These are phyloP conservation scores for Oscheius sp. DNA, from an alignment of 2,888 invertebrate genomes.

Conservation along the genomic window DNA sequence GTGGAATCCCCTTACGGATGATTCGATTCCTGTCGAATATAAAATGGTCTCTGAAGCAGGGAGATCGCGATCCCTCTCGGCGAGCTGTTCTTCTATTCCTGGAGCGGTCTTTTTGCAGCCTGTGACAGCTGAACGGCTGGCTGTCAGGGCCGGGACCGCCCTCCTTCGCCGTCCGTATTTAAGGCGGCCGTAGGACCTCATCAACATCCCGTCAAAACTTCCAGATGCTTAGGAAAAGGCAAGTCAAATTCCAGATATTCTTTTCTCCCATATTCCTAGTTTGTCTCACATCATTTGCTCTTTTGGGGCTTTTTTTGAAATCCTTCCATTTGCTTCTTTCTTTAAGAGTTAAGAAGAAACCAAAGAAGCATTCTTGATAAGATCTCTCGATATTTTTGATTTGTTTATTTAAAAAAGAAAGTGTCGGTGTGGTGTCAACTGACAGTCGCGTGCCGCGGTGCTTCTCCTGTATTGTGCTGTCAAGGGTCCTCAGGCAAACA, in stretches of 20 bases:
- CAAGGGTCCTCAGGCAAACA: background rate
- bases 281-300: background rate
- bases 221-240: constrained; percentile 23
- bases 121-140: constrained; percentile 27
- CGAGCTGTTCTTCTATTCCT: constrained; percentile 17
- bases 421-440: background rate
- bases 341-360: too few species aligned
- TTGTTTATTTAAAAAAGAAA: background rate
- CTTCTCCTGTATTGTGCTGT: constrained; percentile 18
- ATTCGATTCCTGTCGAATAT: too few species aligned
- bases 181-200: background rate
- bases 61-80: background rate
- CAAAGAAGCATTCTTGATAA: background rate
- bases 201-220: background rate
- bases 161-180: constrained; percentile 20
- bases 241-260: too few species aligned
- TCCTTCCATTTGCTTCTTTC: too few species aligned
- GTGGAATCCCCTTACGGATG: too few species aligned
- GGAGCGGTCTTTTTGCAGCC: constrained; percentile 18
- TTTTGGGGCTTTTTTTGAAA: background rate
- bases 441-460: constrained; percentile 7
- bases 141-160: constrained; percentile 25
- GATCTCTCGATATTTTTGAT: background rate
- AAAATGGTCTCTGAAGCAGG: background rate
- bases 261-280: too few species aligned